phyloP scores from a whole-genome alignment of 2,888 invertebrate species.

The Ariolimax columbianus region DNA sequence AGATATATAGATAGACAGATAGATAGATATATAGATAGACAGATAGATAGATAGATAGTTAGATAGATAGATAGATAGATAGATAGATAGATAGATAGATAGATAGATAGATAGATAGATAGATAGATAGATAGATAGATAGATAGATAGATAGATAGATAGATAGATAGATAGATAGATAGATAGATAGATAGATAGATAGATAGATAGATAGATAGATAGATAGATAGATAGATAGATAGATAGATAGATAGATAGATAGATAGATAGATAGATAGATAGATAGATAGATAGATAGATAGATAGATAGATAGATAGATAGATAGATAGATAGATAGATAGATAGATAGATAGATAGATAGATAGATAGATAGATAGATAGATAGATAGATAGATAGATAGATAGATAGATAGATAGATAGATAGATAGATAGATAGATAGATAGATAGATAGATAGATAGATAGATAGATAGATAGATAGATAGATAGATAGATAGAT shows the following conservation, averaged over 20 bases:
- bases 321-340: constrained; percentile 3
- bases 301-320: neutral
- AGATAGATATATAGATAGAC: too few species aligned
- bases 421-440: too few species aligned
- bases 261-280: neutral
- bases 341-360: constrained; percentile 15
- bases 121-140: neutral
- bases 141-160: neutral
- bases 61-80: constrained; percentile 10
- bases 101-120: neutral
- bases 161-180: constrained; percentile 12
- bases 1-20: too few species aligned
- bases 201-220: constrained; percentile 21
- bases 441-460: too few species aligned
- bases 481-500: too few species aligned
- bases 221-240: constrained; percentile 9
- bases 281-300: neutral
- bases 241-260: neutral
- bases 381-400: constrained; percentile 24
- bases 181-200: constrained; percentile 30
- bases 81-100: neutral
- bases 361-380: constrained; percentile 28
- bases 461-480: too few species aligned
- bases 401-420: neutral
- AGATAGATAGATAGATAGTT: constrained; percentile 32